phyloP scores from a whole-genome alignment of 1,140 invertebrate species.

The Mamestra configurata region DNA sequence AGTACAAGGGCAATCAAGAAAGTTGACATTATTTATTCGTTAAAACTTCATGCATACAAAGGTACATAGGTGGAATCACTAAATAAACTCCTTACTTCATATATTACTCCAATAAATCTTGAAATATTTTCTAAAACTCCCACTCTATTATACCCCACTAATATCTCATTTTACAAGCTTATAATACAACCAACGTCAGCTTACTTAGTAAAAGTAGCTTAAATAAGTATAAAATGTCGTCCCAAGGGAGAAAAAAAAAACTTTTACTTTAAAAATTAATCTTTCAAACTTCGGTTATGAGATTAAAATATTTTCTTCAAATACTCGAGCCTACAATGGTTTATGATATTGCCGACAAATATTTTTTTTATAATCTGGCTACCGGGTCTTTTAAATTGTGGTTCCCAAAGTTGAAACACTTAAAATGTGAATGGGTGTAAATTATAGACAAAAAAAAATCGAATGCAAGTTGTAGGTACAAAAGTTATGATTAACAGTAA shows the following conservation, averaged over 20 bases:
- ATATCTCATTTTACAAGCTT: not conserved
- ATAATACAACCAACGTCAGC: not conserved
- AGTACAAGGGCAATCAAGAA: no score
- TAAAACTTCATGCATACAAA: no score
- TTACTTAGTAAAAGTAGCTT: not conserved
- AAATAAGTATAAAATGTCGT: not conserved
- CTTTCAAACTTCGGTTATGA: conserved; percentile 13
- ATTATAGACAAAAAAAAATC: no score
- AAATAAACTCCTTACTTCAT: no score
- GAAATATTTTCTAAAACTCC: not conserved
- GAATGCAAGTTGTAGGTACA: no score
- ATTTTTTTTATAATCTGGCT: conserved; percentile 73
- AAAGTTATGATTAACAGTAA: no score
- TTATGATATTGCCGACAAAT: conserved; percentile 75
- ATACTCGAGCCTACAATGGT: conserved; percentile 56
- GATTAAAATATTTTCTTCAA: conserved; percentile 67
- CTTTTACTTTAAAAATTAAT: conserved; percentile 44
- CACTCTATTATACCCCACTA: not conserved
- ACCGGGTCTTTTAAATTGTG: conserved; percentile 70
- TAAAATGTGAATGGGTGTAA: no score
- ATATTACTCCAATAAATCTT: not conserved
- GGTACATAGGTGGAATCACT: no score
- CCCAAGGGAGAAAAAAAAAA: conserved; percentile 15
- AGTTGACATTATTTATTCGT: no score
- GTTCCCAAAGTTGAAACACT: conserved; percentile 44